These are phyloP conservation scores for Heliopora coerulea DNA, from an alignment of 92 coral and sea anemone genomes.

Conservation along the genomic window DNA sequence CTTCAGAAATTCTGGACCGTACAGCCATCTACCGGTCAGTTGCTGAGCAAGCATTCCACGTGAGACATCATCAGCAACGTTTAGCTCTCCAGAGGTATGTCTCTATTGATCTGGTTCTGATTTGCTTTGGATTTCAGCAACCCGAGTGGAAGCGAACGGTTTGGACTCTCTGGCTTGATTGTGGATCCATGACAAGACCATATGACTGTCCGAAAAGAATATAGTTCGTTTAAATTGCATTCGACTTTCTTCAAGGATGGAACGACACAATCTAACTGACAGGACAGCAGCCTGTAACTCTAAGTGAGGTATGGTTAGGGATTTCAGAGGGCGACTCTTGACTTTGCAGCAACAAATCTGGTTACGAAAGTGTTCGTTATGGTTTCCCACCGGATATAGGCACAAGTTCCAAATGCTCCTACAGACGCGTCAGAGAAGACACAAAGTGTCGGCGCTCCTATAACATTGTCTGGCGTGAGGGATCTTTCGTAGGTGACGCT, in stretches of 20 bases:
- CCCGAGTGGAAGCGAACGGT: constrained; percentile 20
- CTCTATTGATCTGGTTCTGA: neutral
- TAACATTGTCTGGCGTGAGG: constrained; percentile 36
- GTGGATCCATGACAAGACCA: constrained; percentile 15
- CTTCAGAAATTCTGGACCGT: constrained; percentile 44
- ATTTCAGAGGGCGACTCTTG: constrained; percentile 20
- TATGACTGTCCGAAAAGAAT: constrained; percentile 19
- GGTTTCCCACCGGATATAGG: constrained; percentile 25
- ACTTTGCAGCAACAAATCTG: constrained; percentile 26
- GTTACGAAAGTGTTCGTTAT: neutral
- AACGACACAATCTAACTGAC: neutral
- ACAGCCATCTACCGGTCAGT: constrained; percentile 43
- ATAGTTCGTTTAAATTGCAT: constrained; percentile 1
- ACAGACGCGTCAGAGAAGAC: constrained; percentile 45
- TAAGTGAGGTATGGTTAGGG: constrained; percentile 11
- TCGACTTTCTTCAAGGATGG: constrained; percentile 19
- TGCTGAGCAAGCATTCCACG: constrained; percentile 42
- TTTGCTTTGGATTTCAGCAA: constrained; percentile 19
- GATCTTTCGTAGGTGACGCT: constrained; percentile 43
- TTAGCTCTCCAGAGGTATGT: neutral
- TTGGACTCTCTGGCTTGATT: constrained; percentile 18
- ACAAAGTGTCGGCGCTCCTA: too few relatives aligned
- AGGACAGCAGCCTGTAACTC: constrained; percentile 32
- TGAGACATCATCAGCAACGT: constrained; percentile 53
- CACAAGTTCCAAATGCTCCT: constrained; percentile 48